Evolutionary conservation across 1,140 invertebrate species (phyloP).

Genomic region (Vollenhovia emeryi): DNA sequence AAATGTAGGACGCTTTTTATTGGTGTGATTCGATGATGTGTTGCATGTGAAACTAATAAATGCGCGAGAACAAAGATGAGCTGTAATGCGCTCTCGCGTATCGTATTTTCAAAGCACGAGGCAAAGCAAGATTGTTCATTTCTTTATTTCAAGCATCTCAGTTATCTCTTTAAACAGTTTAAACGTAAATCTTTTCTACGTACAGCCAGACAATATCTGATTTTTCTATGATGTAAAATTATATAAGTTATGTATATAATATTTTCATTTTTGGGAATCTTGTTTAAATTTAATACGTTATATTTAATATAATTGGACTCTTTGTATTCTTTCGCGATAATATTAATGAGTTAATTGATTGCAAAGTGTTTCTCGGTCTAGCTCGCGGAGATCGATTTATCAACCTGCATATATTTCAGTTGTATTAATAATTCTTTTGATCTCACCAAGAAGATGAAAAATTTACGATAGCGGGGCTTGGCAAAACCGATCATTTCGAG

Average conservation of each 20-base stretch:
- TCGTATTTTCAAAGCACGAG: not conserved
- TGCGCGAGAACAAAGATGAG: not conserved
- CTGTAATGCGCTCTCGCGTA: not conserved
- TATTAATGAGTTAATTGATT: slow-evolving; percentile 13
- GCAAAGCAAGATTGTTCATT: slow-evolving; percentile 4
- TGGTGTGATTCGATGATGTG: not conserved
- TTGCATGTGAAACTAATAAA: slow-evolving; percentile 13
- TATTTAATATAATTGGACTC: not conserved
- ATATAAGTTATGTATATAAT: not conserved
- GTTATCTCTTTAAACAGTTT: not conserved
- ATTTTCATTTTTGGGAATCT: not conserved
- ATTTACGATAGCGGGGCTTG: slow-evolving; percentile 30
- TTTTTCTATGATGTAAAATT: not conserved
- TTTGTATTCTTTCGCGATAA: not conserved
- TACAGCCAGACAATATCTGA: not conserved
- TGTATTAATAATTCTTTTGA: slow-evolving; percentile 40
- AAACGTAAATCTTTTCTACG: not conserved
- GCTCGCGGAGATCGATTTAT: not conserved
- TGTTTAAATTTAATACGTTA: not conserved
- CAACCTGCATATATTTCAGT: slow-evolving; percentile 44
- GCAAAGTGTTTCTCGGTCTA: not conserved
- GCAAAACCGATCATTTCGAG: slow-evolving; percentile 49
- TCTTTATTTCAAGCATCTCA: not conserved
- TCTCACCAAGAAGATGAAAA: slow-evolving; percentile 34
- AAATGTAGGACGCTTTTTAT: not conserved